Evolutionary conservation across 2,888 invertebrate genomes (phyloP), one percentile per base, ranked within the genome.

Genomic region (Melieria picta): DNA sequence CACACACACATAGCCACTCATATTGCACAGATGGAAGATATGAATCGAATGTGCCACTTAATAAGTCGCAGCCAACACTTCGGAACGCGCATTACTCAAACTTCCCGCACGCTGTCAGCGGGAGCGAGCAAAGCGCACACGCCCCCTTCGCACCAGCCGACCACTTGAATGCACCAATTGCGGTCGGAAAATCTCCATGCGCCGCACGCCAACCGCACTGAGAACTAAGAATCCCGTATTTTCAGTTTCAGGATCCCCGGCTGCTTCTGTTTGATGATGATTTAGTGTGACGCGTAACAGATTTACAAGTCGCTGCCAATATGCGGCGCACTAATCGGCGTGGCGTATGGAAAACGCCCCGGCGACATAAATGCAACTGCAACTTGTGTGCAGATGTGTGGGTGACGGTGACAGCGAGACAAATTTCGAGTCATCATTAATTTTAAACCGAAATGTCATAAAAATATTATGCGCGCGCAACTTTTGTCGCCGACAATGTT

Each of bases 281-380:
- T 84, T 84, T 84, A 84, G 79, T 81, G 80, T 68, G 79, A 80
- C 82, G 82, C 83, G 81, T 84, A 83, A 84, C 83, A 84, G 81
- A 84, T 84, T 84, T 84, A 84, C 83, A 82, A 82, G 83, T 81
- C 78, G 82, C 63, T 67, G 74, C 72, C 77, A 79, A 78, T 81
- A 79, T 79, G 79, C 75, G 79, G 80, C 80, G 77, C 82, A 83
- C 80, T 58, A 5, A 13, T 42, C n/a, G 42, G 45, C 16, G 13
- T 45, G 42, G 45, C n/a, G 58, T n/a, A 16, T 30, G 30, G 30
- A 30, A 30, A 3, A 30, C 30, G 30, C 30, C 30, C 30, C 30
- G 30, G 30, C 30, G 30, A 30, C 30, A 30, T 30, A 3, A 30
- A 30, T 30, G 30, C 30, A 30, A 6, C 55, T 55, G 30, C 16